These are phyloP conservation scores for Cremastinae sp. DNA, from an alignment of 2,888 invertebrate species.

Conservation along the genomic window DNA sequence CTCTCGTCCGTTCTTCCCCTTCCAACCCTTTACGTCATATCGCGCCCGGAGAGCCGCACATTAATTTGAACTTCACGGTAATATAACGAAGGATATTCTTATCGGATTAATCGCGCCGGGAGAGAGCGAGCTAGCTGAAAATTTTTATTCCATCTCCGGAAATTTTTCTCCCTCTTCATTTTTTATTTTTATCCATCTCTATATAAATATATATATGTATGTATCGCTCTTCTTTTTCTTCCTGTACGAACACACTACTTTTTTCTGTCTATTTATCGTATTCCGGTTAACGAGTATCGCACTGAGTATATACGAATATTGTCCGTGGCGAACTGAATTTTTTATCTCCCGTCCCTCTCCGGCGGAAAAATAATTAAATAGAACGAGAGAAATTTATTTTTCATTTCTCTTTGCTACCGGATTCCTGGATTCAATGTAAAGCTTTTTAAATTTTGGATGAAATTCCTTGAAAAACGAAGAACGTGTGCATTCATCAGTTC, in stretches of 20 bases:
- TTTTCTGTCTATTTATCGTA: constrained; percentile 35
- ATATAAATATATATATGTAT: not conserved
- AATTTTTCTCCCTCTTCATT: constrained; percentile 44
- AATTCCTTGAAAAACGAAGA: not conserved
- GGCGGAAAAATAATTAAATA: not conserved
- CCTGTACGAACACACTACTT: not conserved
- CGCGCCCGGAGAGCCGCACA: constrained; percentile 49
- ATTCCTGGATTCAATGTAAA: too few species aligned
- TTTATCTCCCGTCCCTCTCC: not conserved
- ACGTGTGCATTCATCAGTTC: not conserved
- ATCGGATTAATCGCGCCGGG: constrained; percentile 58
- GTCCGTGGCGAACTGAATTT: constrained; percentile 10
- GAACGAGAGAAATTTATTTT: not conserved
- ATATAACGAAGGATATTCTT: constrained; percentile 61
- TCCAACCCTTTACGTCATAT: constrained; percentile 44
- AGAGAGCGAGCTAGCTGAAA: constrained; percentile 50
- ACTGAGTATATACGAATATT: constrained; percentile 19
- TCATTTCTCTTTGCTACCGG: too few species aligned
- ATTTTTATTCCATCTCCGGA: constrained; percentile 55
- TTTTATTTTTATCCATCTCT: not conserved
- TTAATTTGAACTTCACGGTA: constrained; percentile 59
- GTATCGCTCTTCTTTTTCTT: constrained; percentile 8
- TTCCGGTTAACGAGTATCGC: constrained; percentile 26
- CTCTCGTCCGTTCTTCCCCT: constrained; percentile 16
- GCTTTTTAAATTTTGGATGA: not conserved